Conservation (phyloP, 1,140 invertebrate genomes). For the Ooceraea biroi region DNA sequence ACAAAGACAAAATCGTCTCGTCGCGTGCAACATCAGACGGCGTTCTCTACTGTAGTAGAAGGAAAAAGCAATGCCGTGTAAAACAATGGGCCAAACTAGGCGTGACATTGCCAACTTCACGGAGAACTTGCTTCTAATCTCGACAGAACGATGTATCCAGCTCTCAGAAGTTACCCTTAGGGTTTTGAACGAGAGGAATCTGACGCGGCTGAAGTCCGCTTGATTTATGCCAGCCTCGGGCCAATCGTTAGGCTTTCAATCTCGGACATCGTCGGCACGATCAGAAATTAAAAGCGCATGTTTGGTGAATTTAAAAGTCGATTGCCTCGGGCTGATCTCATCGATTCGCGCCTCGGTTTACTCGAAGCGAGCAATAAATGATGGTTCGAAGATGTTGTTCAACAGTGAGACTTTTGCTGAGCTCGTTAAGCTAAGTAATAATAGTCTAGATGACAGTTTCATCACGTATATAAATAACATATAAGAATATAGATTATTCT, state of each 20-base stretch:
- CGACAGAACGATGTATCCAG: constrained; percentile 22
- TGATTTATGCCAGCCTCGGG: constrained; percentile 57
- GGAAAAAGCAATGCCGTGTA: constrained; percentile 30
- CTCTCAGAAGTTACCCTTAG: not conserved
- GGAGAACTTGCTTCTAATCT: constrained; percentile 61
- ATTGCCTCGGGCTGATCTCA: constrained; percentile 15
- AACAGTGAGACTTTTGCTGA: not conserved
- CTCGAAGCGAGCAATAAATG: not conserved
- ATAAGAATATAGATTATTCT: no score
- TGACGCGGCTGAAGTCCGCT: constrained; percentile 3
- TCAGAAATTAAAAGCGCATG: constrained; percentile 23
- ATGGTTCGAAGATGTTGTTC: not conserved
- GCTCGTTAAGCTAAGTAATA: not conserved
- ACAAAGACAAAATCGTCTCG: not conserved
- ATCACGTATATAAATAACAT: no score
- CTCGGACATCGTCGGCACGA: not conserved
- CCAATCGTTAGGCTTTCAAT: constrained; percentile 45
- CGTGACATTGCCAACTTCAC: constrained; percentile 70
- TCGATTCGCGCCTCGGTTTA: not conserved
- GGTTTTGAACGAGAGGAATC: not conserved
- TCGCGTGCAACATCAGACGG: not conserved
- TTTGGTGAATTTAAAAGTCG: constrained; percentile 41
- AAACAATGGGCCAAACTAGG: constrained; percentile 71
- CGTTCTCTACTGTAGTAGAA: constrained; percentile 57
- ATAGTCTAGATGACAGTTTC: not conserved